Base-by-base conservation (phyloP, 2,797 vertebrate genomes). In the Buphagus erythrorhynchus region DNA sequence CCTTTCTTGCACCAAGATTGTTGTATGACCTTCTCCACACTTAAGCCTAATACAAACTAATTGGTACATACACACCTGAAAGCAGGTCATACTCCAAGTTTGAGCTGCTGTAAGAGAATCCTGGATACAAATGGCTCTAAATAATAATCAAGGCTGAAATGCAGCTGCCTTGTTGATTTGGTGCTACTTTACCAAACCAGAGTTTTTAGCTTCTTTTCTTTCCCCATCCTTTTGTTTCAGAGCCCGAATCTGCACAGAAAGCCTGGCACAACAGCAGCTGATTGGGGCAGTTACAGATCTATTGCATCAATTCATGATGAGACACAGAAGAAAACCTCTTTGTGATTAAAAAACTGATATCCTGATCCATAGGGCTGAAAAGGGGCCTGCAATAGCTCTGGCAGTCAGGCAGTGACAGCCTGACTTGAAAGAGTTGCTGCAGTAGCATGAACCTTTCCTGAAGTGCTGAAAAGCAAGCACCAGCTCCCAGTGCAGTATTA, bases 211-310 rank as follows among this genome's bases (percentile, higher is more conserved):
- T 55, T 42, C 42, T 62, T 54, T 65, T 80, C 40, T 76, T 80
- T 69, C 28, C 18, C n/a, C 35, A 35, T 71, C 25, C 16, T 76
- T 75, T 15, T 21, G 35, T 42, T 68, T 45, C 61, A 16, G 49
- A 73, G 82, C 49, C 68, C 40, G 38, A 10, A 11, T 2, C 45
- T 25, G 59, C 48, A 31, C 16, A 65, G 80, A 84, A 71, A 72
- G 25, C 43, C 2, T 0, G 33, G 52, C 14, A 48, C 3, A 38
- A 54, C 36, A 54, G 40, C 63, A 76, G 59, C 2, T 0, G 0
- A 24, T 10, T 43, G 31, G 59, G 61, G 28, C 68, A 55, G 48
- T 9, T 67, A 38, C 49, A 66, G 22, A 14, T 80, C 52, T 71
- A 8, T n/a, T 2, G 1, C 36, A 72, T 36, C 29, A 36, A 3